Evolutionary conservation across 2,888 invertebrate species (phyloP), one percentile per base, ranked within the genome.

Genomic region (Mesodorylaimus sp.): DNA sequence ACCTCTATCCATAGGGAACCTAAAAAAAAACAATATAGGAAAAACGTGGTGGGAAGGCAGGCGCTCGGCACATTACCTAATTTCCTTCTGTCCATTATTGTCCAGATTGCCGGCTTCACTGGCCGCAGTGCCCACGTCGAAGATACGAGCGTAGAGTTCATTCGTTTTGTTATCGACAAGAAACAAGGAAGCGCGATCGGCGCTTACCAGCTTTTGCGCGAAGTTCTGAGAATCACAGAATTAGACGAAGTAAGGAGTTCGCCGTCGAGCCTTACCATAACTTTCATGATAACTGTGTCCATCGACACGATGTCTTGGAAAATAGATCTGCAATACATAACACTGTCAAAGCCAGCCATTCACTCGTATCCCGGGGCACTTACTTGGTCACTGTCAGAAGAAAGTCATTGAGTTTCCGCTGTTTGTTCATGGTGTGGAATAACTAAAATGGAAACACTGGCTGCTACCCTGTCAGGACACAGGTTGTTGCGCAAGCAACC

Each of bases 301-400:
- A 84, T 78, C 56, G 81, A 81, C 44, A 81, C 79, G 76, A 85
- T 84, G 61, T 85, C 83, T 71, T 84, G 83, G 63, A 86, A 85
- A 62, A 85, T 82, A 7, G 81, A 81, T 66, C 83, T 83, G 68
- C 36, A 70, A 68, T 51, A 46, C n/a, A n/a, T n/a, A n/a, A n/a
- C n/a, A n/a, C 36, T 53, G 54, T 36, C 24, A 53, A 39, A 36
- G 49, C 7, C 24, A 5, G 19, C 2, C 25, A 51, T 24, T 25
- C 44, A 43, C 10, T 13, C 21, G 26, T 51, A 32, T 38, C 46
- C n/a, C 10, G 10, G 16, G 39, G 50, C 32, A 43, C 77, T 75
- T 71, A 82, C 82, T 80, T 81, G 43, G 82, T 81, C 37, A 83
- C 81, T 45, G 78, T 77, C 43, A 83, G 68, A 0, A 83, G 71